phyloP scores from a whole-genome alignment of 1,140 invertebrate genomes.

The Ceratoteleas bidentatus region DNA sequence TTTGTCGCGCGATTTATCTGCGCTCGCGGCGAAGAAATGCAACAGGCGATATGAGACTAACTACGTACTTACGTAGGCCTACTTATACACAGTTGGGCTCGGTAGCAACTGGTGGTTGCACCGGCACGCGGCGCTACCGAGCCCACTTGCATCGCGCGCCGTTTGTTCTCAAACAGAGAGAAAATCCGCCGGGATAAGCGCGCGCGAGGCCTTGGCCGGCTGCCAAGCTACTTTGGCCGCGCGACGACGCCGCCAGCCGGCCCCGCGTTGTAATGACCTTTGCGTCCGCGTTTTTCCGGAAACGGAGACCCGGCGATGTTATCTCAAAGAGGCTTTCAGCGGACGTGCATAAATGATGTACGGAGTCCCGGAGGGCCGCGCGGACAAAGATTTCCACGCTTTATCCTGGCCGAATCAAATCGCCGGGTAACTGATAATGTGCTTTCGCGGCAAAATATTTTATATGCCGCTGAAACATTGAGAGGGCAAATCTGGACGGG shows the following conservation, averaged over 20 bases:
- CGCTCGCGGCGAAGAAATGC: constrained; percentile 73
- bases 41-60: constrained; percentile 79
- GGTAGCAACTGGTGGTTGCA: constrained; percentile 81
- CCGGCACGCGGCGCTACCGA: constrained; percentile 72
- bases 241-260: neutral
- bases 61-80: constrained; percentile 79
- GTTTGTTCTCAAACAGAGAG: constrained; percentile 81
- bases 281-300: constrained; percentile 1
- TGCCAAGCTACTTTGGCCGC: constrained; percentile 71
- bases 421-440: constrained; percentile 38
- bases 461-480: constrained; percentile 34
- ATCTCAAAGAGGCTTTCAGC: constrained; percentile 71
- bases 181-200: constrained; percentile 78
- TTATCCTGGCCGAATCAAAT: constrained; percentile 43
- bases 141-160: constrained; percentile 78
- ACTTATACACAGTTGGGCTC: constrained; percentile 65
- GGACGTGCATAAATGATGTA: constrained; percentile 76
- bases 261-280: constrained; percentile 8
- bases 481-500: no score
- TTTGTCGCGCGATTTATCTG: constrained; percentile 72
- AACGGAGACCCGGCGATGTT: no score
- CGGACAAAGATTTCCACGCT: constrained; percentile 49
- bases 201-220: constrained; percentile 74
- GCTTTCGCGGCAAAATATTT: constrained; percentile 24
- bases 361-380: constrained; percentile 71